Evolutionary conservation across 1,140 invertebrate genomes (phyloP).

Genomic region (Eumeta japonica): DNA sequence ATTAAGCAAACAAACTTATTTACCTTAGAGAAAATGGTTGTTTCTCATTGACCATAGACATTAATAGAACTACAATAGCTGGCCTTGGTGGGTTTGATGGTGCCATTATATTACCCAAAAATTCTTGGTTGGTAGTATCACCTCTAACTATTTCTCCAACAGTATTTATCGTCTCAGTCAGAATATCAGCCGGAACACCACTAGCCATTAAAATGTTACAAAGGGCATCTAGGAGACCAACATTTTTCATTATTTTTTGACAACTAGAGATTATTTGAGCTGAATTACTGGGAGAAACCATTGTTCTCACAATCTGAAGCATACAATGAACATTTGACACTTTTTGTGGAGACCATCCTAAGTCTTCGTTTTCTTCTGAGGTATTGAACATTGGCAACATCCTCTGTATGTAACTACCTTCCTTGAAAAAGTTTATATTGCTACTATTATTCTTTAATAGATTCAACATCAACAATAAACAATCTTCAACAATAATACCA

Average conservation of each 20-base stretch:
- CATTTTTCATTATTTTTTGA: slow-evolving; percentile 85
- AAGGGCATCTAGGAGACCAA: slow-evolving; percentile 77
- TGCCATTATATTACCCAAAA: slow-evolving; percentile 87
- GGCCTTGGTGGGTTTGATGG: slow-evolving; percentile 89
- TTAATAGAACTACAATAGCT: slow-evolving; percentile 89
- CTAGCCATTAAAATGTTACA: slow-evolving; percentile 91
- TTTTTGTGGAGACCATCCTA: slow-evolving; percentile 91
- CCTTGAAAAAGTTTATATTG: slow-evolving; percentile 98
- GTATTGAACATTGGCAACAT: slow-evolving; percentile 84
- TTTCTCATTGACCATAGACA: slow-evolving; percentile 99
- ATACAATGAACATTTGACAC: slow-evolving; percentile 91
- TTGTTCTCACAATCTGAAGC: slow-evolving; percentile 83
- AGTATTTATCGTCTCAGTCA: slow-evolving; percentile 94
- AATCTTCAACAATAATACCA: slow-evolving; percentile 98
- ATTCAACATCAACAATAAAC: slow-evolving; percentile 91
- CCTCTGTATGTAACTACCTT: slow-evolving; percentile 91
- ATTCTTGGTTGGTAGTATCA: slow-evolving; percentile 88
- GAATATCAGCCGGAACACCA: slow-evolving; percentile 93
- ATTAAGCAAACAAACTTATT: slow-evolving; percentile 6
- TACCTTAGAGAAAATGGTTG: slow-evolving; percentile 85
- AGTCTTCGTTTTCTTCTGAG: slow-evolving; percentile 68
- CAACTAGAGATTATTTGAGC: slow-evolving; percentile 72
- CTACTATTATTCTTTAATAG: slow-evolving; percentile 93
- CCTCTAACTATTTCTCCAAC: slow-evolving; percentile 94
- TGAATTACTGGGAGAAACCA: slow-evolving; percentile 88